A percentile compares a stretch with the other conserved stretches of the same genome.
These are phyloP conservation scores for Probosciger aterrimus DNA, from an alignment of 2,113 vertebrate genomes.

Conservation along the genomic window DNA sequence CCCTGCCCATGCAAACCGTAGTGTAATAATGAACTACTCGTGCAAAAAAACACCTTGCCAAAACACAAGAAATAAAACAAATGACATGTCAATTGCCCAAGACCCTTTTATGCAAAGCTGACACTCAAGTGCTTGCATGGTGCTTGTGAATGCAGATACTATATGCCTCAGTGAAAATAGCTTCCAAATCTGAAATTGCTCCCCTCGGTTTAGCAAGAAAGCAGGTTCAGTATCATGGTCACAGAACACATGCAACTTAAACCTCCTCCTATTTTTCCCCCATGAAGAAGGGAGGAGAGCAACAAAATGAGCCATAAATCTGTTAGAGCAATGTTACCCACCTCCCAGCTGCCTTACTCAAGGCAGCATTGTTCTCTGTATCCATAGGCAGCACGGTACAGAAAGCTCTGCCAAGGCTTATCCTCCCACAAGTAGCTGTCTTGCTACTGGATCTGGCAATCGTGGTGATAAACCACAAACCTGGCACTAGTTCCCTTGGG, in stretches of 20 bases:
- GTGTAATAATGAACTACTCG: not conserved
- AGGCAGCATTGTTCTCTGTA: not conserved
- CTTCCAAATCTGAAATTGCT: not conserved
- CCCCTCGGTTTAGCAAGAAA: not conserved
- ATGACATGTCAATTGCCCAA: not conserved
- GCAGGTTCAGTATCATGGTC: not conserved
- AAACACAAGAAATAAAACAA: not conserved
- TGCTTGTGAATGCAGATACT: not conserved
- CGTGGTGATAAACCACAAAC: not conserved
- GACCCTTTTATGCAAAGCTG: not conserved
- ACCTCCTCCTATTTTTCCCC: not conserved
- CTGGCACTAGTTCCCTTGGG: not conserved
- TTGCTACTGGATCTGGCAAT: not conserved
- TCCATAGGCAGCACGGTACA: not conserved
- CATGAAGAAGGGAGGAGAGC: not conserved
- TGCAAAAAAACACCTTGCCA: not conserved
- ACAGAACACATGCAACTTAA: not conserved
- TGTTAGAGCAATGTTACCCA: not conserved
- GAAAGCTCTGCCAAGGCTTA: not conserved
- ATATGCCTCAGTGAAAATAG: not conserved
- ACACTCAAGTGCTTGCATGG: not conserved
- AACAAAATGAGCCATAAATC: not conserved
- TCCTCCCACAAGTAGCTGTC: not conserved
- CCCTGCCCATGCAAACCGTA: not conserved
- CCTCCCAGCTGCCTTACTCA: not conserved